A percentile compares a stretch with the other conserved stretches of the same genome.
These are phyloP conservation scores for Acrobeloides nanus DNA, from an alignment of 2,888 invertebrate species.

Conservation along the genomic window DNA sequence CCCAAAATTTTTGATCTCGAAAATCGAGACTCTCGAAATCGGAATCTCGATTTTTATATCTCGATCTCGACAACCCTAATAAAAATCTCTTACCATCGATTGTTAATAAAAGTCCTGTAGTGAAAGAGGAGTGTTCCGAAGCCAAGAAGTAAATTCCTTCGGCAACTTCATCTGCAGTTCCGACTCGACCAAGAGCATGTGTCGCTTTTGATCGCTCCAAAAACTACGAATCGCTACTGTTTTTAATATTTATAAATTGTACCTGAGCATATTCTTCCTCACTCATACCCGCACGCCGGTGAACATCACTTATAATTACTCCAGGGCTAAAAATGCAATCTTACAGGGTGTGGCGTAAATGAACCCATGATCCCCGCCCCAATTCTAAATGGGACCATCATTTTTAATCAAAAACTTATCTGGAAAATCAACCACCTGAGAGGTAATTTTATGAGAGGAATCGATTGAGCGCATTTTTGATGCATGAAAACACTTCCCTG, in stretches of 20 bases:
- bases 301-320: constrained; percentile 78
- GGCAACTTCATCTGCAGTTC: constrained; percentile 59
- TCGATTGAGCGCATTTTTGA: no score
- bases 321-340: constrained; percentile 67
- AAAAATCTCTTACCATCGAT: constrained; percentile 89
- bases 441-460: not conserved
- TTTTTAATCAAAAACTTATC: not conserved
- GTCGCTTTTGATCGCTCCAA: constrained; percentile 75
- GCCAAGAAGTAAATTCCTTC: constrained; percentile 83
- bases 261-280: constrained; percentile 70
- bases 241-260: not conserved
- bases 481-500: no score
- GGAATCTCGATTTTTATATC: no score
- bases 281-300: constrained; percentile 75
- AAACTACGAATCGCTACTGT: constrained; percentile 60
- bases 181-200: constrained; percentile 67
- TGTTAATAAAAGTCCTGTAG: constrained; percentile 78
- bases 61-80: no score
- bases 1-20: no score
- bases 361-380: no score
- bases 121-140: constrained; percentile 74
- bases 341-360: not conserved
- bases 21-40: no score
- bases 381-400: no score
- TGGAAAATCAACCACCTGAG: not conserved